phyloP scores from a whole-genome alignment of 1,140 invertebrate species.

The Dendrolimus kikuchii region DNA sequence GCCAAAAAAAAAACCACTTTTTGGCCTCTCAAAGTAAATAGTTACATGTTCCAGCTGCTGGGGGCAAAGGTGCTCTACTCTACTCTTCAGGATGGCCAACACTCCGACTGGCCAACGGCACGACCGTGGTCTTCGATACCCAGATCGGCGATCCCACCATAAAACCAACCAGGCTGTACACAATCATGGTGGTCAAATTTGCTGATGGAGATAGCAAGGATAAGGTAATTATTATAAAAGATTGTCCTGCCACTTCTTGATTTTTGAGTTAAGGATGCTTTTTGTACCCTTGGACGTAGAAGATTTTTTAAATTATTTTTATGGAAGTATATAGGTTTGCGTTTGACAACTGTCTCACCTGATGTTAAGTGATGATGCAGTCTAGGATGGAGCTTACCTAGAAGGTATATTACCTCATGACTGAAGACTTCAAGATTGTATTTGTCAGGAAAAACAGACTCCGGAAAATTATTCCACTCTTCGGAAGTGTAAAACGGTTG shows the following conservation, averaged over 20 bases:
- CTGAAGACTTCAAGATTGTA: no score
- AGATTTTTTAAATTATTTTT: no score
- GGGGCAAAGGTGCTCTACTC: constrained; percentile 44
- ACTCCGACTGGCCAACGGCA: constrained; percentile 36
- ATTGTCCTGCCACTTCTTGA: background rate
- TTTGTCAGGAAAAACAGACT: no score
- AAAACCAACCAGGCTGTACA: constrained; percentile 51
- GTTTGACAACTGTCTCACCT: no score
- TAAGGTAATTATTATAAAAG: constrained; percentile 25
- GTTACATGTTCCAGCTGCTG: constrained; percentile 28
- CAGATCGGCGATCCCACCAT: constrained; percentile 50
- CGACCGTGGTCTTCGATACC: constrained; percentile 34
- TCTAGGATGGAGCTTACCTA: no score
- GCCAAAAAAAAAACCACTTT: no score
- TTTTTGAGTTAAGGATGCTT: no score
- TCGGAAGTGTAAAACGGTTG: no score
- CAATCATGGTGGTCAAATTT: constrained; percentile 50
- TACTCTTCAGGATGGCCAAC: constrained; percentile 51
- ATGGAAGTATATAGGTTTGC: no score
- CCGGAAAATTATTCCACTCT: no score
- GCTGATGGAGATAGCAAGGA: constrained; percentile 45
- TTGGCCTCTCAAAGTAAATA: background rate
- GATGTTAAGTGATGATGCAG: no score
- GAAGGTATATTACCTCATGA: no score
- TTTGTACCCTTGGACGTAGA: background rate